Conservation (phyloP, 2,888 invertebrate genomes). For the Resseliella maxima region DNA sequence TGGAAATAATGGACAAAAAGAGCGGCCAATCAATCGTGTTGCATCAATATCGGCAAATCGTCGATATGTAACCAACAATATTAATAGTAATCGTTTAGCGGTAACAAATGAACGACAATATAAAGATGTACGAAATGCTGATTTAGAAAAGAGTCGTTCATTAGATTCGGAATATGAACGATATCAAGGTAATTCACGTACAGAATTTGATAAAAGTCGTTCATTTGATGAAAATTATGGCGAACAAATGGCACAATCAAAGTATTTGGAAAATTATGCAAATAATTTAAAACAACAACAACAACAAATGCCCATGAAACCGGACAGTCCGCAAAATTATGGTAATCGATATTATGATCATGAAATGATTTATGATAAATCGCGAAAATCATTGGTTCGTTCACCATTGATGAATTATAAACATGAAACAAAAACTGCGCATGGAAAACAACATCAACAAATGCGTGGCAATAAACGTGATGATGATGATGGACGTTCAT, state of each 20-base stretch:
- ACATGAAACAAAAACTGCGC: slow-evolving; percentile 63
- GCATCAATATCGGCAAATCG: neutral
- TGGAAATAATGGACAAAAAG: slow-evolving; percentile 55
- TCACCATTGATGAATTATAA: slow-evolving; percentile 67
- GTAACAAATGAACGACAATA: slow-evolving; percentile 42
- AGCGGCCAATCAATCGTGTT: slow-evolving; percentile 35
- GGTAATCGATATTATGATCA: slow-evolving; percentile 67
- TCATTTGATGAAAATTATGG: slow-evolving; percentile 67
- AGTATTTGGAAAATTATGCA: slow-evolving; percentile 45
- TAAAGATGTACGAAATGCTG: slow-evolving; percentile 33
- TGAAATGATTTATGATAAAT: slow-evolving; percentile 66
- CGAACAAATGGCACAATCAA: slow-evolving; percentile 61
- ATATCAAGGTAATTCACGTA: slow-evolving; percentile 54
- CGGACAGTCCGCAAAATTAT: slow-evolving; percentile 66
- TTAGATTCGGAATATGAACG: slow-evolving; percentile 66
- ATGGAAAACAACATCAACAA: slow-evolving; percentile 60
- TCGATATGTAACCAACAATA: neutral
- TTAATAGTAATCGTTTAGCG: neutral
- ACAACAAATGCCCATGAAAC: slow-evolving; percentile 58
- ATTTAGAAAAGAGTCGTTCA: slow-evolving; percentile 62
- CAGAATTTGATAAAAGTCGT: slow-evolving; percentile 66
- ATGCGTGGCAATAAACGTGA: slow-evolving; percentile 64
- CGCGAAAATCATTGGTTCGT: slow-evolving; percentile 64
- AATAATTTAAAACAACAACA: slow-evolving; percentile 5
- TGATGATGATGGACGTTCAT: neutral